Conservation (phyloP, 2,113 vertebrate species). For the Pluvianellus socialis region DNA sequence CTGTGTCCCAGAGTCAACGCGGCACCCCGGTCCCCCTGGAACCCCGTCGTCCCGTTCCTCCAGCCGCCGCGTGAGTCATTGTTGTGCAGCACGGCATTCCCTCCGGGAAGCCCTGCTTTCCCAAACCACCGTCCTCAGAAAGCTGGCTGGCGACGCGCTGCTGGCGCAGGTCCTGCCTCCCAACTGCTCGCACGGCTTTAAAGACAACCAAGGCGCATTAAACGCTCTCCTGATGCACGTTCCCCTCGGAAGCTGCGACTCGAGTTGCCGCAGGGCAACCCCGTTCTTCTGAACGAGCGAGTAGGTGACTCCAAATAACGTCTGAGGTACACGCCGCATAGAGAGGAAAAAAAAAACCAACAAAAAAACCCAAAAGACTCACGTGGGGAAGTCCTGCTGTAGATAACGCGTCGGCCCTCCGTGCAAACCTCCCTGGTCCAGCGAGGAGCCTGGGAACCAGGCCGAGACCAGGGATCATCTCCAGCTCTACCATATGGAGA, state of each 20-base stretch:
- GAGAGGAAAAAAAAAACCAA: not conserved
- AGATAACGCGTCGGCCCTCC: not conserved
- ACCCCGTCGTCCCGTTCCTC: not conserved
- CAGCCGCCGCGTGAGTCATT: slow-evolving; percentile 9
- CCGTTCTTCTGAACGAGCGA: not conserved
- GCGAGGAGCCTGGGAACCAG: not conserved
- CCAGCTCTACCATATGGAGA: not conserved
- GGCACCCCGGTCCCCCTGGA: not conserved
- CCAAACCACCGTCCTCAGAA: slow-evolving; percentile 1
- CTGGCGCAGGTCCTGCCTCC: not conserved
- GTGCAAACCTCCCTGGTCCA: not conserved
- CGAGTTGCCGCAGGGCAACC: not conserved
- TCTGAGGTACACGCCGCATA: not conserved
- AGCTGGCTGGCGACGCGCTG: not conserved
- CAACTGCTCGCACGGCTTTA: not conserved
- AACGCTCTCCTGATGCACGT: accelerated
- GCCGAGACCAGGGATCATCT: not conserved
- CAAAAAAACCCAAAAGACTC: too few species aligned
- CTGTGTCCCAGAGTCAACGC: not conserved
- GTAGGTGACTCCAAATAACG: not conserved
- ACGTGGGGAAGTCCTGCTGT: not conserved
- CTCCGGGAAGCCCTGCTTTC: not conserved
- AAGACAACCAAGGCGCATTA: not conserved
- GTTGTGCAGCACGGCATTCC: not conserved
- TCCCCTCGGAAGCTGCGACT: not conserved